phyloP scores from a whole-genome alignment of 2,888 invertebrate genomes.

The Stenchaetothrips biformis region DNA sequence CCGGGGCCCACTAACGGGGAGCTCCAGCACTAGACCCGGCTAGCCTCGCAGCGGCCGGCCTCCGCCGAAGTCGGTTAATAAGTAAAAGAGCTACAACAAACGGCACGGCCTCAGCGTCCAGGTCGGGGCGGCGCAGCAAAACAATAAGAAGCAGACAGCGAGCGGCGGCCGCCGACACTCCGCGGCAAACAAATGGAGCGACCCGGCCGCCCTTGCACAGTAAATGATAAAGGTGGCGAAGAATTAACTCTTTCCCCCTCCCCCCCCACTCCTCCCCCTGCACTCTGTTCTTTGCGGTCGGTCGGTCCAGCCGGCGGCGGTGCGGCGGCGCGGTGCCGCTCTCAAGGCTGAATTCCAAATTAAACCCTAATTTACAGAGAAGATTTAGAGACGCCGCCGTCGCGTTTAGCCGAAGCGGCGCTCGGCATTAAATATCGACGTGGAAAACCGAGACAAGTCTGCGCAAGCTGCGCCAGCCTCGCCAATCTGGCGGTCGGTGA shows the following conservation, averaged over 20 bases:
- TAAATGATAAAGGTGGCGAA: not conserved
- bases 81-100: too few relatives aligned
- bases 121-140: not conserved
- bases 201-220: not conserved
- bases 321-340: not conserved
- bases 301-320: too few relatives aligned
- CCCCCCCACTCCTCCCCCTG: not conserved
- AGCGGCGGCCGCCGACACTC: not conserved
- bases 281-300: too few relatives aligned
- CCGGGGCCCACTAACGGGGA: not conserved
- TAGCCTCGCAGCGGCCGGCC: not conserved
- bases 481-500: too few relatives aligned
- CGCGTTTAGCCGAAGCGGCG: too few relatives aligned
- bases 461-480: too few relatives aligned
- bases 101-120: too few relatives aligned
- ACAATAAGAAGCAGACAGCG: not conserved
- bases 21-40: not conserved
- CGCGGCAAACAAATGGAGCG: not conserved
- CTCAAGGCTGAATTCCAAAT: not conserved
- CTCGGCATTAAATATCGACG: too few relatives aligned
- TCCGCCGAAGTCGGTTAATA: too few relatives aligned
- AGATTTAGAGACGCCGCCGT: not conserved
- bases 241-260: conserved; percentile 4
- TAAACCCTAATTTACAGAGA: conserved; percentile 16
- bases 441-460: too few relatives aligned